Base-by-base conservation (phyloP, 2,797 vertebrate species). In the Bovichtus variegatus region DNA sequence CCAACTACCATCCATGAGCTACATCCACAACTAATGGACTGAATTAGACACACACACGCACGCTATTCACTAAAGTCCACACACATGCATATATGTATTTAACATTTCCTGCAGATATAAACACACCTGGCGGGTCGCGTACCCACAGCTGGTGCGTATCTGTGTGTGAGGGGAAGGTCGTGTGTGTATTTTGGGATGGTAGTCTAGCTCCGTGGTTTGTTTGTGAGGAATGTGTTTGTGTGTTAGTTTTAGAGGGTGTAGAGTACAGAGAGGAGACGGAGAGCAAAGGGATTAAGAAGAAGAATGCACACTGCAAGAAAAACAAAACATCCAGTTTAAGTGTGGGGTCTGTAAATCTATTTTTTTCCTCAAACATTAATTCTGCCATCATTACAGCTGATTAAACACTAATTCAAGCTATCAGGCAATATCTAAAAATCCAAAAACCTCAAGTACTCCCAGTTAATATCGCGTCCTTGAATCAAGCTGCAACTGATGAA, bases 91-190 rank as follows among this genome's bases (percentile, higher is more conserved):
- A 74, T 69, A 46, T 63, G 77, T 58, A 66, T 70, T 84, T 5
- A 43, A 12, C 18, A 62, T 76, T 84, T 75, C 62, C 64, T 82
- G 65, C 54, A 66, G 69, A 84, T 64, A 54, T 53, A 76, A 74
- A 76, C 44, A 74, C 72, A 78, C 58, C 65, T 53, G 43, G 53
- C 54, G n/a, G 66, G 47, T 44, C 74, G n/a, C n/a, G 54, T 43
- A 18, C 64, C 12, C 51, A 49, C 55, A 44, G 64, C 16, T 23
- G 41, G 15, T 67, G 34, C 44, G 21, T 57, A n/a, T n/a, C n/a
- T n/a, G 29, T 47, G 18, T 40, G 49, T 64, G n/a, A n/a, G 47
- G 47, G 9, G 12, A 27, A 27, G 23, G 13, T n/a, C 6, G 55
- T 15, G 51, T 38, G 23, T 49, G 23, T 46, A 21, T 10, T 15